Conservation (phyloP, 2,113 vertebrate species). For the Oostethus manadensis region DNA sequence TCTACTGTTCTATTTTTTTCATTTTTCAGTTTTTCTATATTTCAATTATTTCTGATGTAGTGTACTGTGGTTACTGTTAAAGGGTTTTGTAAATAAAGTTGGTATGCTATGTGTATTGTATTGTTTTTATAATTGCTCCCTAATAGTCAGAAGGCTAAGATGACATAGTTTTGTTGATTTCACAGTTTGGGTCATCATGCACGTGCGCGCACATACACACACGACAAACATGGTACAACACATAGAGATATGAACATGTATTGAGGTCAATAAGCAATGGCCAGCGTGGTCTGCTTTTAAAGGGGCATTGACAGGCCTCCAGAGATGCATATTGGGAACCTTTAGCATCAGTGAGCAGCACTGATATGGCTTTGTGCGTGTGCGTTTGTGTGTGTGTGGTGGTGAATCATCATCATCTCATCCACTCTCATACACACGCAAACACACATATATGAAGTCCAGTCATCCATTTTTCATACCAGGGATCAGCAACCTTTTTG, state of each 20-base stretch:
- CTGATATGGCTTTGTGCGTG: constrained; percentile 45
- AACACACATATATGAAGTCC: constrained; percentile 2
- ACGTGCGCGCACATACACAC: constrained; percentile 6
- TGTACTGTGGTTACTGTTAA: no score
- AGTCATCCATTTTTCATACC: no score
- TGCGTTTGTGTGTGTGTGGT: constrained; percentile 11
- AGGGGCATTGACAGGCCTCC: constrained; percentile 39
- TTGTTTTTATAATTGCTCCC: not conserved
- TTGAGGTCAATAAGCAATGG: constrained; percentile 59
- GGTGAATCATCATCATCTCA: constrained; percentile 44
- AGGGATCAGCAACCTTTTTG: no score
- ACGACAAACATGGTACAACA: constrained; percentile 5
- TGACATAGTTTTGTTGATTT: not conserved
- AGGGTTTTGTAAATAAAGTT: no score
- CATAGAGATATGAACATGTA: constrained; percentile 34
- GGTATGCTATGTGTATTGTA: not conserved
- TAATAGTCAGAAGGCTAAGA: not conserved
- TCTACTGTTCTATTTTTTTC: no score
- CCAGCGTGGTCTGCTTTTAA: constrained; percentile 50
- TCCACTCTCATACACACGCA: constrained; percentile 29
- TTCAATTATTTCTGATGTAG: no score
- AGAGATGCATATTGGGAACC: constrained; percentile 51
- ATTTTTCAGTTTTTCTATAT: no score
- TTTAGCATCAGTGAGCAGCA: constrained; percentile 45
- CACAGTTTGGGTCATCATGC: constrained; percentile 10